Base-by-base conservation (phyloP, 2,113 vertebrate species). In the Silurus glanis region DNA sequence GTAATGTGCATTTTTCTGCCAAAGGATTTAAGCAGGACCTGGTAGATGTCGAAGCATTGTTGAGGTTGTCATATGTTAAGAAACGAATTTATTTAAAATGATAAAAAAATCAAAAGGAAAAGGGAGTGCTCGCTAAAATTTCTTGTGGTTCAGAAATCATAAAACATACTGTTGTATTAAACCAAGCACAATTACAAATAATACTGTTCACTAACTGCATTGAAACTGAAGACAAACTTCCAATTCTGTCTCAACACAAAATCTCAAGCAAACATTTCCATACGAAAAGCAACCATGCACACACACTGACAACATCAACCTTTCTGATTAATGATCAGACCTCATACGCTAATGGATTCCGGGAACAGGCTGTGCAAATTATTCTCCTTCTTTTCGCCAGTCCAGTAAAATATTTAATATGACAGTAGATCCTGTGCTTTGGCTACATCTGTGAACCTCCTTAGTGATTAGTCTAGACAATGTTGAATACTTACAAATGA, bases 271-370 rank as follows among this genome's bases (percentile, higher is more conserved):
- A 72, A 28, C 8, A 56, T 69, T 83, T 45, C 17, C 66, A 75
- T 28, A n/a, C 25, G 28, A 16, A 23, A 72, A 74, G 47, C 82
- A 59, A 47, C 82, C 45, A 45, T 21, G 12, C 6, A 12, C 6
- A 12, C 19, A 47, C 19, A n/a, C 47, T 59, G 67, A 61, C 19
- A 45, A 59, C 58, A 83, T 58, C 47, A 82, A n/a, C 62, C 47
- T 25, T 58, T 58, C 25, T 56, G 67, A 72, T 71, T 72, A 83
- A 74, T 83, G 67, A 47, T 83, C 66, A 19, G 25, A 61, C 4
- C 83, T 62, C 64, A 75, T 84, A 84, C 49, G 56, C 37, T 84
- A 84, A 84, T 75, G 37, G 83, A 62, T 75, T 84, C 56, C 71
- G 47, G 69, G 56, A 75, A 75, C 56, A 59, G 45, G 58, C 49